Evolutionary conservation across 2,888 invertebrate species (phyloP), one percentile per base, ranked within the genome.

Genomic region (Salticus scenicus): DNA sequence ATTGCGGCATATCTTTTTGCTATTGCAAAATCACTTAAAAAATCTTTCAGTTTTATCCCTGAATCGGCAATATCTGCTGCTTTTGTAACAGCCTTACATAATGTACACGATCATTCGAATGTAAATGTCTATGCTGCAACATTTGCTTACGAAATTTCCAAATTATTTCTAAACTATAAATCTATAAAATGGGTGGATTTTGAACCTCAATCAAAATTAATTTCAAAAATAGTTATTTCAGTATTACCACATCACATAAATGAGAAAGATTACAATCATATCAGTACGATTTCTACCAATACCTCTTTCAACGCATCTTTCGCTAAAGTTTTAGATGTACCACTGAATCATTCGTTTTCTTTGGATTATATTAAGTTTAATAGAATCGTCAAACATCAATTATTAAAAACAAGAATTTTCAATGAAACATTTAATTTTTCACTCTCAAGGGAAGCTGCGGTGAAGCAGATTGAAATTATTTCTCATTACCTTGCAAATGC

Each of bases 41-140:
- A 71, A 12, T 33, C 37, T 12, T 76, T 66, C 33, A 64, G 51
- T 31, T 76, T 30, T 27, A 51, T 83, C 41, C 76, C 82, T 17
- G 82, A 83, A 66, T 71, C 82, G 27, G 76, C 82, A 14, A 72
- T 83, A 33, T 83, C 82, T n/a, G 72, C 76, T 30, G 70, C 82
- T 24, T 83, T 83, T 28, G 76, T 83, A 1, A 71, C 51, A 72
- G 75, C 76, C 47, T 76, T 83, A 72, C 70, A 66, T 51, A 42
- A 51, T 12, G 76, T 76, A 4, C 70, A 83, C 42, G 66, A 72
- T n/a, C 51, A 28, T 66, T 57, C 72, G 47, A 66, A 71, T n/a
- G 66, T 69, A 20, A 63, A 71, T 27, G 42, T 30, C 47, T 83
- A 83, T 76, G 82, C 82, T 27, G 71, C 76, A 5, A 66, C 76